Base-by-base conservation (phyloP, 2,113 vertebrate genomes). In the Marcusenius ussheri region DNA sequence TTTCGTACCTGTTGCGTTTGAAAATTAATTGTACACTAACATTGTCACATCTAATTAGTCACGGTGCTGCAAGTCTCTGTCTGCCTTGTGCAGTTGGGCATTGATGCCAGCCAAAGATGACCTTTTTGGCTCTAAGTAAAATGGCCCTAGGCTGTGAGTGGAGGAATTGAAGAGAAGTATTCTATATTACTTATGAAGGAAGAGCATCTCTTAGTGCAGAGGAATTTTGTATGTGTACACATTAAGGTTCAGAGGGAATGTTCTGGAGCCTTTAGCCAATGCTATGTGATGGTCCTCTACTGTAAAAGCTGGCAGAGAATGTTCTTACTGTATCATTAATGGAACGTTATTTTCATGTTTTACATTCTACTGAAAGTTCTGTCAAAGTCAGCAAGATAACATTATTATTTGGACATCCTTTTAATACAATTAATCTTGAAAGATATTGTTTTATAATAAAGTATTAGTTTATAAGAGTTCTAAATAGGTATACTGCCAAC, bases 21-120 rank as follows among this genome's bases (percentile, higher is more conserved):
- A 42, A 77, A 77, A 77, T 77, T 77, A 77, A 77, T 77, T 77
- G 74, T 77, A 77, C 74, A 77, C 35, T 35, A 77, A 77, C 74
- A 39, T 39, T 77, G 74, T 77, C 74, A 77, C 74, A 19, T 77
- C 74, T 77, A 77, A 77, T 77, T 77, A 77, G 74, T 77, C 74
- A 77, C 5, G 15, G 74, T 39, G 74, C 15, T 77, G 35, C 62
- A 27, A 4, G 62, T 11, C 10, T 13, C 70, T 13, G 10, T 27
- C 45, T 49, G 46, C 83, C 45, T 47, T 85, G 24, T 47, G 45
- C 21, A 24, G 83, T 27, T 85, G 83, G 15, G 21, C 47, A 50
- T 49, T 49, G 83, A 50, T 85, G 19, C 46, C 11, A 31, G 45
- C 83, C n/a, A 50, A 85, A 27, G 19, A n/a, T 27, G 45, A 50